Evolutionary conservation across 2,888 invertebrate species (phyloP).

Genomic region (Dryobota labecula): DNA sequence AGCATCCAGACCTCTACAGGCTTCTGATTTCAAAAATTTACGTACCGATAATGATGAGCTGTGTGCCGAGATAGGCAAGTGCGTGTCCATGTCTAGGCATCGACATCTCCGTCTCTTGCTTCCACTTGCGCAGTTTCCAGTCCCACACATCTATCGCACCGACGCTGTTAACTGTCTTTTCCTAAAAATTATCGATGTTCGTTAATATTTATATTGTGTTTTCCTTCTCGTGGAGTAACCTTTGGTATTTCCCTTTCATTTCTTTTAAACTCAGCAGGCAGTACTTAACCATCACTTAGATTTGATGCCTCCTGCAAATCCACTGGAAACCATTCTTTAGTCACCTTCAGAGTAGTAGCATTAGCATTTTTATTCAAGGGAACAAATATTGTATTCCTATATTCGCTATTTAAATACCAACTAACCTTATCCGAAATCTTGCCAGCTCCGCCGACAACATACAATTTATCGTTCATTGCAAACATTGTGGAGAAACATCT

Average conservation of each 20-base stretch:
- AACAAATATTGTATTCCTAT: background rate
- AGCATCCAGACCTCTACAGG: background rate
- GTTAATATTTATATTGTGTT: background rate
- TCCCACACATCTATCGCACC: conserved; percentile 91
- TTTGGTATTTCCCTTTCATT: background rate
- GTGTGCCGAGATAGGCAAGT: conserved; percentile 91
- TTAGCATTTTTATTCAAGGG: background rate
- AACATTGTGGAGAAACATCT: conserved; percentile 89
- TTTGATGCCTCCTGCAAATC: background rate
- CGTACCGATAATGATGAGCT: conserved; percentile 91
- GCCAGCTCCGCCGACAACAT: conserved; percentile 93
- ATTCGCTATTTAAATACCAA: conserved; percentile 5
- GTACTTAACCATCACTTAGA: background rate
- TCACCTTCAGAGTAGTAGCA: background rate
- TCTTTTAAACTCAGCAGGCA: no score
- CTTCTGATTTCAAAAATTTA: background rate
- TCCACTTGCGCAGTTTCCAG: conserved; percentile 90
- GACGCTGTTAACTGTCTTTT: conserved; percentile 90
- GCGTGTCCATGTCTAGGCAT: conserved; percentile 92
- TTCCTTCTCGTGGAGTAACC: background rate
- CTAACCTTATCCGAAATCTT: conserved; percentile 86
- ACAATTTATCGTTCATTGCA: conserved; percentile 91
- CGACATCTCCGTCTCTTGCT: conserved; percentile 90
- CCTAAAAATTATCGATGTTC: conserved; percentile 61
- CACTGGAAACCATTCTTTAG: background rate